phyloP scores from a whole-genome alignment of 2,888 invertebrate genomes.

The Theodoxus fluviatilis region DNA sequence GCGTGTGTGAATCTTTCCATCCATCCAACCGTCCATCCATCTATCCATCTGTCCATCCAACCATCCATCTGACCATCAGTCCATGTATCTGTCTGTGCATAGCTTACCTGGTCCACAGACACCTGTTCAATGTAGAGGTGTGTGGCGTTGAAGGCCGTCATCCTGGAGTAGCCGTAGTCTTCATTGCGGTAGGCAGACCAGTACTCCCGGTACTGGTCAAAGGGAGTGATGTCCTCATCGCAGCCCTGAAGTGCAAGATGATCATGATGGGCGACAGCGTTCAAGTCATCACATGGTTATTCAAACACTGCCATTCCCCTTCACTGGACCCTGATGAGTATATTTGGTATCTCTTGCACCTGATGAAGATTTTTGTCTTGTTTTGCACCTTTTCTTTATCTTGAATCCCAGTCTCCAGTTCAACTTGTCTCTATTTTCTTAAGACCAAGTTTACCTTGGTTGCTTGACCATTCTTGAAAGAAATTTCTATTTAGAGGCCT shows the following conservation, averaged over 20 bases:
- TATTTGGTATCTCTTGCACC: too few relatives aligned
- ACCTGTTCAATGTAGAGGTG: conserved; percentile 90
- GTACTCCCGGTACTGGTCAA: conserved; percentile 71
- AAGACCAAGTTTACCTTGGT: too few relatives aligned
- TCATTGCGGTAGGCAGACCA: conserved; percentile 86
- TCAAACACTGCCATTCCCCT: too few relatives aligned
- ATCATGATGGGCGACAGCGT: too few relatives aligned
- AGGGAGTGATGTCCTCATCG: conserved; percentile 80
- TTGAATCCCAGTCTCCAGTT: too few relatives aligned
- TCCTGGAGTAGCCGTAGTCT: conserved; percentile 91
- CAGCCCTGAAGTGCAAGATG: conserved; percentile 79
- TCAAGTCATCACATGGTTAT: too few relatives aligned
- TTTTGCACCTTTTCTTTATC: too few relatives aligned
- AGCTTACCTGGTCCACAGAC: conserved; percentile 63
- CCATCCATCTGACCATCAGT: not conserved
- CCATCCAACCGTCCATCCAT: not conserved
- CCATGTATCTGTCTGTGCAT: not conserved
- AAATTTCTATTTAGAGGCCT: too few relatives aligned
- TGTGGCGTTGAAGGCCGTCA: conserved; percentile 83
- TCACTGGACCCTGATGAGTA: too few relatives aligned
- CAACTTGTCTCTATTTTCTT: too few relatives aligned
- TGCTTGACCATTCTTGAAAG: too few relatives aligned
- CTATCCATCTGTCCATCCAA: not conserved
- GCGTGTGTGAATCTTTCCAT: not conserved
- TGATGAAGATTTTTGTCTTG: too few relatives aligned